Evolutionary conservation across 2,113 vertebrate species (phyloP).

Genomic region (Anoplopoma fimbria): DNA sequence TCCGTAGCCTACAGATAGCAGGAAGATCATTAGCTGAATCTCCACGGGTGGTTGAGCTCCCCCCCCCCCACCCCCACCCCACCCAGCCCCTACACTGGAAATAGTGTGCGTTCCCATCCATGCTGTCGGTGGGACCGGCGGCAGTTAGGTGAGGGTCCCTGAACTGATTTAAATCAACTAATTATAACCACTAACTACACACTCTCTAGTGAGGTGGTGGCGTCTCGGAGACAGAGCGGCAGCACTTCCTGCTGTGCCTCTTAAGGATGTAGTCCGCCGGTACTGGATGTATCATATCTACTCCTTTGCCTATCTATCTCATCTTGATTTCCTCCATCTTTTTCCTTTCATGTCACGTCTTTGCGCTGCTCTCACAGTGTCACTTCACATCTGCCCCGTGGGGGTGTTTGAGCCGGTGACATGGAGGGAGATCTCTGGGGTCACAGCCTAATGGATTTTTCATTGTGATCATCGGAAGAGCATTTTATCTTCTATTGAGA

Average conservation of each 20-base stretch:
- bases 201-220: background rate
- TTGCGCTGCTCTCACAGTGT: background rate
- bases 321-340: background rate
- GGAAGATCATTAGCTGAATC: slow-evolving; percentile 76
- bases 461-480: slow-evolving; percentile 14
- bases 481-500: slow-evolving; percentile 17
- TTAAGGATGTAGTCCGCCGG: background rate
- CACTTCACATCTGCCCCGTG: background rate
- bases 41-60: slow-evolving; percentile 62
- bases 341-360: background rate
- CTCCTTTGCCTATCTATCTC: background rate
- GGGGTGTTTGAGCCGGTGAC: background rate
- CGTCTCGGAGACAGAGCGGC: too few species aligned
- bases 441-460: slow-evolving; percentile 25
- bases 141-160: slow-evolving; percentile 61
- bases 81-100: slow-evolving; percentile 58
- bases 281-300: background rate
- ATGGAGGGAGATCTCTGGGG: slow-evolving; percentile 1
- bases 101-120: slow-evolving; percentile 58
- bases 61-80: slow-evolving; percentile 48
- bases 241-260: slow-evolving; percentile 10
- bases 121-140: slow-evolving; percentile 61
- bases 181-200: slow-evolving; percentile 62
- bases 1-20: slow-evolving; percentile 56
- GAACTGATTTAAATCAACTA: slow-evolving; percentile 72